phyloP scores from a whole-genome alignment of 1,140 invertebrate species.

The Hesperophylax magnus region DNA sequence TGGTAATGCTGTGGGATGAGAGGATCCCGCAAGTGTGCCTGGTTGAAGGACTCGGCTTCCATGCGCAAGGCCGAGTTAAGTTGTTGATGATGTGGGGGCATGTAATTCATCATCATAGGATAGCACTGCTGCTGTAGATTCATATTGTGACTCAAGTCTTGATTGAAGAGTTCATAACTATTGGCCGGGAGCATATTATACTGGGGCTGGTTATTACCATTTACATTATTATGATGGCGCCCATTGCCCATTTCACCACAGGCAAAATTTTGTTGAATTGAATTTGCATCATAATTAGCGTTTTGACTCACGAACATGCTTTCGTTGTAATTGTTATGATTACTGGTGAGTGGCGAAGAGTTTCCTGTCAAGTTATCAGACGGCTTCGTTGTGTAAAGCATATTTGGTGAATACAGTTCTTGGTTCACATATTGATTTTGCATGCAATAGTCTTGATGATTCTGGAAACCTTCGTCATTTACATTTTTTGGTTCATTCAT shows the following conservation, averaged over 20 bases:
- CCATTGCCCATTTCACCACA: constrained; percentile 67
- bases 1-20: constrained; percentile 55
- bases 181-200: constrained; percentile 65
- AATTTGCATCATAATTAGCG: constrained; percentile 24
- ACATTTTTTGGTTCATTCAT: constrained; percentile 8
- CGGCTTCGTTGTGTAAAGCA: constrained; percentile 21
- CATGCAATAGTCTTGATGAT: constrained; percentile 39
- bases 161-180: constrained; percentile 66
- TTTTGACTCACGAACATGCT: constrained; percentile 32
- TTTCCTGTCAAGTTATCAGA: constrained; percentile 26
- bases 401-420: constrained; percentile 37
- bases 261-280: constrained; percentile 61
- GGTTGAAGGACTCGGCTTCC: constrained; percentile 53
- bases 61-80: constrained; percentile 58
- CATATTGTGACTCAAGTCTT: constrained; percentile 56
- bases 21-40: constrained; percentile 63
- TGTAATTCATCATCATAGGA: constrained; percentile 41
- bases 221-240: constrained; percentile 61
- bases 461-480: constrained; percentile 36
- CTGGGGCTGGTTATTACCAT: constrained; percentile 66
- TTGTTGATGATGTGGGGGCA: constrained; percentile 55
- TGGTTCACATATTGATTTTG: constrained; percentile 38
- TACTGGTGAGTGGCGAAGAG: neutral
- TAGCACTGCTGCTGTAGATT: constrained; percentile 14
- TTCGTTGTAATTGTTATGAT: constrained; percentile 36